Conservation (phyloP, 2,113 vertebrate genomes). For the Xyliphius kryptos region DNA sequence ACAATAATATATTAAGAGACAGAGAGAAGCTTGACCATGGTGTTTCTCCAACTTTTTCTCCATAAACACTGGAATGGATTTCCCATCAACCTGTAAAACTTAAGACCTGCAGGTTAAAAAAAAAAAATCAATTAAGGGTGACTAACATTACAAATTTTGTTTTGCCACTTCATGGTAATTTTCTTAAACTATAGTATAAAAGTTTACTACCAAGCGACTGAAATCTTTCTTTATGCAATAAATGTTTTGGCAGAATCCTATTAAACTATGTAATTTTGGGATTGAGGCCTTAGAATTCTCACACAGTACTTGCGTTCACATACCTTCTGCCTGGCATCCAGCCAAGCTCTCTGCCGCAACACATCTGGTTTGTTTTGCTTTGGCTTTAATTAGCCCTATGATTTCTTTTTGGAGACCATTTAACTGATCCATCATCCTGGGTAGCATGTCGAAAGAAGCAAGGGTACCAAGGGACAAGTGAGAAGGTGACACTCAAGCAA, state of each 20-base stretch:
- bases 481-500: constrained; percentile 89
- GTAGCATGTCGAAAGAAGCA: constrained; percentile 53
- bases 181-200: too few species aligned
- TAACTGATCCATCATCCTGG: constrained; percentile 68
- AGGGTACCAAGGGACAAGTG: constrained; percentile 57
- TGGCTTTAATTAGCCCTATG: constrained; percentile 72
- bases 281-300: constrained; percentile 54
- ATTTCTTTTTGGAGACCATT: constrained; percentile 55
- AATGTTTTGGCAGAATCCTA: constrained; percentile 40
- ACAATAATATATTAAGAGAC: too few species aligned
- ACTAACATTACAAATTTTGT: too few species aligned
- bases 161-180: too few species aligned
- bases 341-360: constrained; percentile 61
- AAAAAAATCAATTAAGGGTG: too few species aligned
- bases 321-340: constrained; percentile 48
- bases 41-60: too few species aligned
- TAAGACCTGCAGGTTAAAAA: too few species aligned
- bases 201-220: too few species aligned
- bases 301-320: constrained; percentile 28
- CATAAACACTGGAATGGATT: too few species aligned
- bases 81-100: too few species aligned
- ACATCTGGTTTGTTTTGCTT: constrained; percentile 68
- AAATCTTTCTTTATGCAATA: background rate
- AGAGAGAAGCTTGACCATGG: too few species aligned
- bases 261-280: constrained; percentile 55